These are phyloP conservation scores for Apamea monoglypha DNA, from an alignment of 2,888 invertebrate genomes.

Conservation along the genomic window DNA sequence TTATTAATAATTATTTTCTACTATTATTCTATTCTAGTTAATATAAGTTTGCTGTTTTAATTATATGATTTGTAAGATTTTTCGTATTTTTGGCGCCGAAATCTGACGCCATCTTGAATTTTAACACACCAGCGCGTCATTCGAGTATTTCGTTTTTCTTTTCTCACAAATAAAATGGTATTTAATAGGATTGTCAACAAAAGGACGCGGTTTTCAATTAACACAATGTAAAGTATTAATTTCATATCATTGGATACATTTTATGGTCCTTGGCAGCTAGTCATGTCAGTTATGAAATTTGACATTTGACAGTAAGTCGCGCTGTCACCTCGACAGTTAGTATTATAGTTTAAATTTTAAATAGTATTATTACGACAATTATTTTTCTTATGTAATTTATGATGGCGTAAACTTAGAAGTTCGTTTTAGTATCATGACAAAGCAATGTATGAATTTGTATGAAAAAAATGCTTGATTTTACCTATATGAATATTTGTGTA, in stretches of 20 bases:
- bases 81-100: slow-evolving; percentile 56
- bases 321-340: slow-evolving; percentile 76
- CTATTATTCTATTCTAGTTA: slow-evolving; percentile 65
- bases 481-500: slow-evolving; percentile 80
- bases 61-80: slow-evolving; percentile 57
- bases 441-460: slow-evolving; percentile 82
- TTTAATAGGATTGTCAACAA: slow-evolving; percentile 45
- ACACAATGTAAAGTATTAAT: slow-evolving; percentile 62
- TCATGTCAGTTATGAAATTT: slow-evolving; percentile 83
- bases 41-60: slow-evolving; percentile 71
- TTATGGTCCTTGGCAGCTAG: slow-evolving; percentile 84
- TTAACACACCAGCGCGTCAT: slow-evolving; percentile 48
- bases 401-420: slow-evolving; percentile 89
- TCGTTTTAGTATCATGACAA: slow-evolving; percentile 88
- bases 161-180: slow-evolving; percentile 53
- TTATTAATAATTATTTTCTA: slow-evolving; percentile 75
- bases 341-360: slow-evolving; percentile 71
- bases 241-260: slow-evolving; percentile 64
- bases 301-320: slow-evolving; percentile 72
- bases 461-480: slow-evolving; percentile 81
- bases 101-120: slow-evolving; percentile 62
- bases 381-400: slow-evolving; percentile 81
- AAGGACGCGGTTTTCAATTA: slow-evolving; percentile 59
- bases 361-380: slow-evolving; percentile 72
- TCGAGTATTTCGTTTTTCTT: slow-evolving; percentile 45